Evolutionary conservation across 2,113 vertebrate genomes (phyloP).

Genomic region (Amphilophus citrinellus): DNA sequence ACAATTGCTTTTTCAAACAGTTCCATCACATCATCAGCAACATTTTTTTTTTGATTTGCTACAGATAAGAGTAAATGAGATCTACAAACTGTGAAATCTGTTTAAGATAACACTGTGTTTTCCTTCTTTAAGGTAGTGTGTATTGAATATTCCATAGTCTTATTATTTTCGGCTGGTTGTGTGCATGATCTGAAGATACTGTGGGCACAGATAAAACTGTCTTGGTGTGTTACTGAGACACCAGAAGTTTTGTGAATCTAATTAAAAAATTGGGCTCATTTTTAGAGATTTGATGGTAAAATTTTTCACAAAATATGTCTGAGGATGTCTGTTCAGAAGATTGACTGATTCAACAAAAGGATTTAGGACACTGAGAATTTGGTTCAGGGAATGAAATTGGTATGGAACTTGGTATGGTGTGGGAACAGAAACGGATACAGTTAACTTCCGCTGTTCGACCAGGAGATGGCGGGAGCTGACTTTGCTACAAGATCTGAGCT

Average conservation of each 20-base stretch:
- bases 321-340: background rate
- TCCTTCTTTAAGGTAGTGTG: too few relatives aligned
- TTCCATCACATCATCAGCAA: too few relatives aligned
- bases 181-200: background rate
- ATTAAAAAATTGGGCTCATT: too few relatives aligned
- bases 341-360: background rate
- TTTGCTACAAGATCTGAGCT: background rate
- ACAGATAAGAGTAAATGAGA: too few relatives aligned
- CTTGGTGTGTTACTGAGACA: background rate
- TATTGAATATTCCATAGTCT: too few relatives aligned
- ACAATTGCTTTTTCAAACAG: too few relatives aligned
- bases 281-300: background rate
- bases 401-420: too few relatives aligned
- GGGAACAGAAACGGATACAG: background rate
- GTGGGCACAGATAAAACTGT: background rate
- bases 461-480: slow-evolving; percentile 49
- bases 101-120: too few relatives aligned
- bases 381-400: background rate
- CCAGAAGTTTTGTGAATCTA: background rate
- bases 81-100: too few relatives aligned
- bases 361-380: background rate
- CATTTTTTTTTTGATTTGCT: too few relatives aligned
- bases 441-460: background rate
- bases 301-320: background rate
- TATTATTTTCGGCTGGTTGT: too few relatives aligned